These are phyloP conservation scores for Chaenodraco wilsoni DNA, from an alignment of 2,797 vertebrate species.

Conservation along the genomic window DNA sequence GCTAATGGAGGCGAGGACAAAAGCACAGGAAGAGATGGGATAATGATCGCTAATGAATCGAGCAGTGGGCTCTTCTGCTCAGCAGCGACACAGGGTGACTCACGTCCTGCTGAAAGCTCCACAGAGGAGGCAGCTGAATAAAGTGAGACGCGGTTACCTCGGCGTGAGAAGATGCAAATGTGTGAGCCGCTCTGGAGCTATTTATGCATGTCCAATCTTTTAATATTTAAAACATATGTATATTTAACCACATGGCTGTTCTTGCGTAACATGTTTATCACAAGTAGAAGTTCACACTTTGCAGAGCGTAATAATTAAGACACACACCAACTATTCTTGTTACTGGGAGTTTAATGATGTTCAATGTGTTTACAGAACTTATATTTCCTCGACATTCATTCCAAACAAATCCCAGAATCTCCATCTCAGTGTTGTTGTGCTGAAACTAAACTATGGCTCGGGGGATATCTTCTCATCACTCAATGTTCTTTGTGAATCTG, in stretches of 20 bases:
- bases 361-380: not conserved
- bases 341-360: not conserved
- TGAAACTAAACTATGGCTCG: not conserved
- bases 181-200: constrained; percentile 33
- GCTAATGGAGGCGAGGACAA: constrained; percentile 72
- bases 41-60: constrained; percentile 83
- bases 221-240: constrained; percentile 32
- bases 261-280: constrained; percentile 3
- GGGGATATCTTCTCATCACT: no score
- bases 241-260: constrained; percentile 13
- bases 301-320: not conserved
- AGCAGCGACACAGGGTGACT: constrained; percentile 67
- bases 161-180: constrained; percentile 49
- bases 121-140: constrained; percentile 61
- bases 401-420: not conserved
- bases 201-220: constrained; percentile 48
- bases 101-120: constrained; percentile 67
- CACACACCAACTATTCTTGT: not conserved
- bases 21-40: constrained; percentile 77
- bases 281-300: constrained; percentile 3
- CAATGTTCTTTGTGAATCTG: no score
- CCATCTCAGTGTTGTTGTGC: not conserved
- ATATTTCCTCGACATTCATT: no score
- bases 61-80: constrained; percentile 68
- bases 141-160: constrained; percentile 55